Conservation (phyloP, 2,888 invertebrate genomes). For the Pyrochroa serraticornis region DNA sequence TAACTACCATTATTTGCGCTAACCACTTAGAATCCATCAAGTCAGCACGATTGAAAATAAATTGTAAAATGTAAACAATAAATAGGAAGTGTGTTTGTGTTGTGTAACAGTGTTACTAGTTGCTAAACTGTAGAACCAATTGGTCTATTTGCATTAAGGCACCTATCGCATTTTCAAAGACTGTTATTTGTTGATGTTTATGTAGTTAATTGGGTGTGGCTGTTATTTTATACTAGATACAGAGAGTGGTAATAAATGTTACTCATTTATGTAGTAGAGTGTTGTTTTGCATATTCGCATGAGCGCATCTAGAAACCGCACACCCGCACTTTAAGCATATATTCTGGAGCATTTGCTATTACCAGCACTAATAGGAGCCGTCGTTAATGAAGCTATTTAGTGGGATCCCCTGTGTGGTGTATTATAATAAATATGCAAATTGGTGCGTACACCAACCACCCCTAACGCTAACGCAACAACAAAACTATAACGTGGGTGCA, state of each 20-base stretch:
- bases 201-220: constrained; percentile 26
- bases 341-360: constrained; percentile 7
- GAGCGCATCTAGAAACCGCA: constrained; percentile 4
- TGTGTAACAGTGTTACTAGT: constrained; percentile 7
- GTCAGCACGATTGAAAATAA: constrained; percentile 14
- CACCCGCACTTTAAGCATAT: not conserved
- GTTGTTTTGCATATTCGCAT: constrained; percentile 13
- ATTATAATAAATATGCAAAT: constrained; percentile 30
- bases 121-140: not conserved
- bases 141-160: no score
- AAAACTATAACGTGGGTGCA: not conserved
- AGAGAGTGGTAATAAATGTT: constrained; percentile 19
- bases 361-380: constrained; percentile 24
- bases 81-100: constrained; percentile 12
- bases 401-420: constrained; percentile 23
- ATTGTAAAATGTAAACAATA: constrained; percentile 18
- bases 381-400: constrained; percentile 31
- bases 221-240: constrained; percentile 18
- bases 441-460: constrained; percentile 14
- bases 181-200: constrained; percentile 26
- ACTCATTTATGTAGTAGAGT: constrained; percentile 15
- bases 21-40: constrained; percentile 8
- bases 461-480: not conserved
- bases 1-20: constrained; percentile 24
- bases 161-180: constrained; percentile 18